Percentiles rank a stretch among this genome's conserved stretches.
Evolutionary conservation across 2,113 vertebrate species (phyloP).

Genomic region (Micromys minutus): DNA sequence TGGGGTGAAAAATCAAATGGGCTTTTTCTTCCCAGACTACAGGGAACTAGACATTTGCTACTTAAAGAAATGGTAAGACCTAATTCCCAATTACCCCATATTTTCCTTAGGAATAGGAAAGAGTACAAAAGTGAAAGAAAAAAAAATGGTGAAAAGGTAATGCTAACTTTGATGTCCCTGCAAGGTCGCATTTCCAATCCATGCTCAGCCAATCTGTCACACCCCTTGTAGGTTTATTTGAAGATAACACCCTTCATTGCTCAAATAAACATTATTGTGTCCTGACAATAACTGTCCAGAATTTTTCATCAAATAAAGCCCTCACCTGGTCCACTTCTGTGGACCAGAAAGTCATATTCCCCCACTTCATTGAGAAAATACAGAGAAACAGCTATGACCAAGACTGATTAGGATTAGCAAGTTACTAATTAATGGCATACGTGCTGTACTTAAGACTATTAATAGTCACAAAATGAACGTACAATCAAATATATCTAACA

Average conservation of each 20-base stretch:
- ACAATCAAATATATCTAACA: conserved; percentile 39
- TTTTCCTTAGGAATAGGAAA: conserved; percentile 16
- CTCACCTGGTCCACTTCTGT: neutral
- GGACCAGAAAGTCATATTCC: neutral
- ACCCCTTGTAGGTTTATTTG: conserved; percentile 24
- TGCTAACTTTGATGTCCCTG: conserved; percentile 31
- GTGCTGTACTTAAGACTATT: neutral
- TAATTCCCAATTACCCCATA: conserved; percentile 8
- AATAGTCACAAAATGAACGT: conserved; percentile 46
- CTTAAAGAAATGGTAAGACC: conserved; percentile 22
- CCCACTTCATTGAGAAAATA: conserved; percentile 51
- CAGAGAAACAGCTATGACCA: conserved; percentile 39
- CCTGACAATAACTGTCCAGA: conserved; percentile 36
- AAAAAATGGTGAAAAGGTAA: neutral
- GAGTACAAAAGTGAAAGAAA: neutral
- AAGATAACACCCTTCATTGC: neutral
- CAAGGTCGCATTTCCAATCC: conserved; percentile 29
- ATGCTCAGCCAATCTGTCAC: neutral
- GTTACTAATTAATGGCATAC: conserved; percentile 33
- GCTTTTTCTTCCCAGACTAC: neutral
- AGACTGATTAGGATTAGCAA: conserved; percentile 50
- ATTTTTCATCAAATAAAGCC: conserved; percentile 49
- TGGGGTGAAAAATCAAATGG: conserved; percentile 18
- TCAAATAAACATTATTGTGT: conserved; percentile 30
- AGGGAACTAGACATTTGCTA: conserved; percentile 7